Percentiles rank a stretch among this genome's conserved stretches.
phyloP scores from a whole-genome alignment of 2,888 invertebrate species.

The Adineta ricciae region DNA sequence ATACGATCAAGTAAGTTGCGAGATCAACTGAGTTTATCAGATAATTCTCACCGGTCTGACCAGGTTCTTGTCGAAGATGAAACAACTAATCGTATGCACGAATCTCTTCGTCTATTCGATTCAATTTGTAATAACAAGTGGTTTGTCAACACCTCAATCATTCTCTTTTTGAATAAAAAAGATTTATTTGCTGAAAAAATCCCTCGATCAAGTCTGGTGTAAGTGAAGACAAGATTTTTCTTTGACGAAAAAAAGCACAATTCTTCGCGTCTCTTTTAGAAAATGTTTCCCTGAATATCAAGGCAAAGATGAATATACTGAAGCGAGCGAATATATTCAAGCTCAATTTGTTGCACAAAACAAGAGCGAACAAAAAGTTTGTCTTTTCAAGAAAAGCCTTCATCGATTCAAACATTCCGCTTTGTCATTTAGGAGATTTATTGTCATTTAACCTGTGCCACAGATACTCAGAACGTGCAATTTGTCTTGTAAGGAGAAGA shows the following conservation, averaged over 20 bases:
- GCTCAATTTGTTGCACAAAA: conserved; percentile 99
- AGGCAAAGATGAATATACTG: conserved; percentile 73
- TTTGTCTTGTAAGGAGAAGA: conserved; percentile 68
- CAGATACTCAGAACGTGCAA: conserved; percentile 99
- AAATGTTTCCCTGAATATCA: conserved; percentile 94
- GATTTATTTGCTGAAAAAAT: conserved; percentile 99
- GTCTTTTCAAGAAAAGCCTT: neutral
- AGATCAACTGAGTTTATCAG: too few species aligned
- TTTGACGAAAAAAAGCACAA: too few species aligned
- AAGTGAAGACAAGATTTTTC: neutral
- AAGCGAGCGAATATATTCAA: conserved; percentile 98
- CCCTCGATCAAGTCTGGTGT: conserved; percentile 85
- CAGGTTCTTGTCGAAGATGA: conserved; percentile 34
- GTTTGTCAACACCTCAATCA: conserved; percentile 99
- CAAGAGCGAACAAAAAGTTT: conserved; percentile 55
- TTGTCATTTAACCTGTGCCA: conserved; percentile 99
- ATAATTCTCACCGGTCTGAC: too few species aligned
- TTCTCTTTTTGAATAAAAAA: conserved; percentile 98
- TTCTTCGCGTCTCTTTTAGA: neutral
- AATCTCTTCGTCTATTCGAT: conserved; percentile 96
- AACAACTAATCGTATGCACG: conserved; percentile 81
- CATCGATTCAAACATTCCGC: neutral
- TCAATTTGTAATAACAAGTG: conserved; percentile 99
- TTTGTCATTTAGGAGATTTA: conserved; percentile 88
- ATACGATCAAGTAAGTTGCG: conserved; percentile 78